Percentiles rank a stretch among this genome's conserved stretches.
phyloP scores from a whole-genome alignment of 2,888 invertebrate genomes.

The Epsilonema sp. region DNA sequence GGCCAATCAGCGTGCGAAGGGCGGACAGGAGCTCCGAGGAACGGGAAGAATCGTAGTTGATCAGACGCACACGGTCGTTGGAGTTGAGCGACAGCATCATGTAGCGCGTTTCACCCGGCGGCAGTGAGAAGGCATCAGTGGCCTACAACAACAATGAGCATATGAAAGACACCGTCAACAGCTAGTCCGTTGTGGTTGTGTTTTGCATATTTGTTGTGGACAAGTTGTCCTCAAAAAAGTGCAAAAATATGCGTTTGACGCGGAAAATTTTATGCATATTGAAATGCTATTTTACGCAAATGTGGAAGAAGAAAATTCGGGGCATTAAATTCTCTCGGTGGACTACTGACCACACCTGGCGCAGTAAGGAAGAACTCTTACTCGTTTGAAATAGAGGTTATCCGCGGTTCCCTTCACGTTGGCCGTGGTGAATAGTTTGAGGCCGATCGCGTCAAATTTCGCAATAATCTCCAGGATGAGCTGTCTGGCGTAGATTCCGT shows the following conservation, averaged over 20 bases:
- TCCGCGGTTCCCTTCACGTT: conserved; percentile 12
- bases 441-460: conserved; percentile 3
- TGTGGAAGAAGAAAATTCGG: too few relatives aligned
- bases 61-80: conserved; percentile 7
- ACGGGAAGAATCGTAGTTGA: background rate
- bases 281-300: too few relatives aligned
- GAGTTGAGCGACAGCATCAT: conserved; percentile 8
- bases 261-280: too few relatives aligned
- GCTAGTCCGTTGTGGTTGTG: too few relatives aligned
- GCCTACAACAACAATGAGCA: background rate
- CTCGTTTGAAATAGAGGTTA: conserved; percentile 9
- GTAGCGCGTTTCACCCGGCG: conserved; percentile 3
- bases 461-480: conserved; percentile 9
- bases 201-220: too few relatives aligned
- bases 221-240: too few relatives aligned
- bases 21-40: background rate
- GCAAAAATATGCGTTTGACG: too few relatives aligned
- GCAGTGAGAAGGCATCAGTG: background rate
- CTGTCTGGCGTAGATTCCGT: conserved; percentile 3
- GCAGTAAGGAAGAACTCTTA: too few relatives aligned
- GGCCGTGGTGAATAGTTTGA: conserved; percentile 1
- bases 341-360: too few relatives aligned
- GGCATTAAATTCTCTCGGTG: too few relatives aligned
- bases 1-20: background rate
- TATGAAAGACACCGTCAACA: too few relatives aligned